Percentiles rank a stretch among this genome's conserved stretches.
These are phyloP conservation scores for Anagrus nilaparvatae DNA, from an alignment of 1,140 invertebrate genomes.

Conservation along the genomic window DNA sequence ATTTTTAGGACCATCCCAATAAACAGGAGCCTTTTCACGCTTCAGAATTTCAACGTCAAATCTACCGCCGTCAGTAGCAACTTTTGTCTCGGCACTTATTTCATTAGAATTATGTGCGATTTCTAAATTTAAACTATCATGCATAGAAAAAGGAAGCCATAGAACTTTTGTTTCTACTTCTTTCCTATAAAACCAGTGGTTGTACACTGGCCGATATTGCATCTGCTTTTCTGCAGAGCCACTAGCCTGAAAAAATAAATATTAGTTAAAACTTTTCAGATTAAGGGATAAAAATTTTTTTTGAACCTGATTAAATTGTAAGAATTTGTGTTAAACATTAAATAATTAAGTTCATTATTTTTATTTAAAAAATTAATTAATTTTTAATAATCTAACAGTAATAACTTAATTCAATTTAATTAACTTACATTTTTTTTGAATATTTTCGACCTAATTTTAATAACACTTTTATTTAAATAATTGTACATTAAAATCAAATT, in stretches of 20 bases:
- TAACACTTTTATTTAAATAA: too few relatives aligned
- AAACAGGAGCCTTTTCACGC: conserved; percentile 64
- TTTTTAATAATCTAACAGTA: too few relatives aligned
- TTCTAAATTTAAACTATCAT: conserved; percentile 72
- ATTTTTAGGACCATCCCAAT: conserved; percentile 68
- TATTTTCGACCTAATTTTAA: too few relatives aligned
- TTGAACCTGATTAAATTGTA: too few relatives aligned
- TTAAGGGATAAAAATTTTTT: too few relatives aligned
- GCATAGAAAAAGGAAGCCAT: conserved; percentile 78
- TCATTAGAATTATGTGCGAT: conserved; percentile 57
- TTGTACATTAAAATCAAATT: too few relatives aligned
- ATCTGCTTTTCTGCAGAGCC: conserved; percentile 31
- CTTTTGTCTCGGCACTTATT: conserved; percentile 37
- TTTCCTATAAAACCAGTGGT: conserved; percentile 84
- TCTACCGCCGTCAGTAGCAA: conserved; percentile 79
- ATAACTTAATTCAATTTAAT: too few relatives aligned
- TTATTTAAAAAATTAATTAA: too few relatives aligned
- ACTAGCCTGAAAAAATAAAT: conserved; percentile 25
- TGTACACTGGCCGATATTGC: conserved; percentile 59
- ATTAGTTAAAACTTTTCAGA: too few relatives aligned
- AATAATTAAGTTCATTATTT: too few relatives aligned
- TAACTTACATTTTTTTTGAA: too few relatives aligned
- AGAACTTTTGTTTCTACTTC: conserved; percentile 57
- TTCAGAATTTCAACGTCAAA: conserved; percentile 78
- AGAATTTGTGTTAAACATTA: too few relatives aligned